phyloP scores from a whole-genome alignment of 2,797 vertebrate genomes.

The Hippoglossus hippoglossus region DNA sequence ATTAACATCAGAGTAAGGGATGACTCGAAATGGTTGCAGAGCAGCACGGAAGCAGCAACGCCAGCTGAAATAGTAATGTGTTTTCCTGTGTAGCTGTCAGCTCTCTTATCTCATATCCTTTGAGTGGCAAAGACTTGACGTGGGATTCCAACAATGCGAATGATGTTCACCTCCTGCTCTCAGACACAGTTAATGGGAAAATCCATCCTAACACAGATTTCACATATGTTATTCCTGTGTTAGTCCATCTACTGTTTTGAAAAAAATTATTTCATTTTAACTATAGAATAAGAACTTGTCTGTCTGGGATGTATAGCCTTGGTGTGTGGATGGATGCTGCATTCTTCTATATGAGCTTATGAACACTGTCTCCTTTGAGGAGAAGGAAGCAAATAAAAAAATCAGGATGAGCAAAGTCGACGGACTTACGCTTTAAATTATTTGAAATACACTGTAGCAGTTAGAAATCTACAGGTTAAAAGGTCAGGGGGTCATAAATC shows the following conservation, averaged over 20 bases:
- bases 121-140: slow-evolving; percentile 62
- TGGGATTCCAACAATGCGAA: slow-evolving; percentile 51
- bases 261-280: background rate
- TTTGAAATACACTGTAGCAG: slow-evolving; percentile 36
- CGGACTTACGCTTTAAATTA: slow-evolving; percentile 23
- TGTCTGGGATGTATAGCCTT: background rate
- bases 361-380: background rate
- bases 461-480: slow-evolving; percentile 54
- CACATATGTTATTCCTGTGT: slow-evolving; percentile 26
- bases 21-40: slow-evolving; percentile 55
- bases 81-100: slow-evolving; percentile 72
- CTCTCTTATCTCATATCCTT: slow-evolving; percentile 50
- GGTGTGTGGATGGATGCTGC: too few species aligned
- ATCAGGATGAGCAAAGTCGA: background rate
- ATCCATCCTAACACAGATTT: slow-evolving; percentile 29
- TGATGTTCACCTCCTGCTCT: slow-evolving; percentile 38
- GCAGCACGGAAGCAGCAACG: slow-evolving; percentile 65
- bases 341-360: too few species aligned
- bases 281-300: slow-evolving; percentile 1
- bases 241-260: slow-evolving; percentile 5
- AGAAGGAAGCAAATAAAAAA: background rate
- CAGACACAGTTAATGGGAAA: slow-evolving; percentile 44
- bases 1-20: slow-evolving; percentile 70
- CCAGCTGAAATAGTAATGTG: slow-evolving; percentile 77
- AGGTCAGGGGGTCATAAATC: slow-evolving; percentile 67